Conservation (phyloP, 2,888 invertebrate species). For the Seladonia tumulorum region DNA sequence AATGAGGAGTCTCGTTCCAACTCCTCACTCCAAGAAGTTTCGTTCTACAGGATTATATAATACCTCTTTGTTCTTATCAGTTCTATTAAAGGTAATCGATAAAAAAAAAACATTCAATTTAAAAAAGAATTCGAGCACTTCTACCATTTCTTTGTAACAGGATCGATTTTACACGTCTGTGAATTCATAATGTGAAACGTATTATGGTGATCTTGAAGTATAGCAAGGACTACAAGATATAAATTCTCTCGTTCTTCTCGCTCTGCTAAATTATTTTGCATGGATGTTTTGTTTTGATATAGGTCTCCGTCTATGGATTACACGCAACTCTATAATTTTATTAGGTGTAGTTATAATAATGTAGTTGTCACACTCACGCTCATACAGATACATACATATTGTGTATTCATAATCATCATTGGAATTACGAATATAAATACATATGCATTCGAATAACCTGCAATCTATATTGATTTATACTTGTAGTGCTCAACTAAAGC, state of each 20-base stretch:
- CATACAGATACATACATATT: conserved; percentile 54
- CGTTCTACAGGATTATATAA: conserved; percentile 1
- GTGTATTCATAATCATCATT: conserved; percentile 30
- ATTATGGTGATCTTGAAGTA: conserved; percentile 56
- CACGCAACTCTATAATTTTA: conserved; percentile 60
- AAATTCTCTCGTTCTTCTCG: conserved; percentile 40
- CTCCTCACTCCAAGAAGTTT: not conserved
- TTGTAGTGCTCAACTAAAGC: conserved; percentile 53
- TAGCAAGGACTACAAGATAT: conserved; percentile 50
- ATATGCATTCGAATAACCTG: conserved; percentile 35
- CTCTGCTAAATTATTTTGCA: conserved; percentile 53
- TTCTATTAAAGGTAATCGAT: not conserved
- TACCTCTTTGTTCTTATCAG: not conserved
- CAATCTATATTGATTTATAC: conserved; percentile 54
- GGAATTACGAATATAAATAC: conserved; percentile 43
- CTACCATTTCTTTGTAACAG: conserved; percentile 9
- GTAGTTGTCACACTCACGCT: conserved; percentile 56
- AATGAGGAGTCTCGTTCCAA: not conserved
- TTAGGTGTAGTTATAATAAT: conserved; percentile 59
- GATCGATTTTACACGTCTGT: conserved; percentile 47
- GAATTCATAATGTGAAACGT: conserved; percentile 46
- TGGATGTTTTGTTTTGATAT: conserved; percentile 48
- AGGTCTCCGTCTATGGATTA: conserved; percentile 59
- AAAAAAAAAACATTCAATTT: conserved; percentile 12
- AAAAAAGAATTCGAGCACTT: conserved; percentile 15